Base-by-base conservation (phyloP, 2,113 vertebrate genomes). In the Cryptotis parvus region DNA sequence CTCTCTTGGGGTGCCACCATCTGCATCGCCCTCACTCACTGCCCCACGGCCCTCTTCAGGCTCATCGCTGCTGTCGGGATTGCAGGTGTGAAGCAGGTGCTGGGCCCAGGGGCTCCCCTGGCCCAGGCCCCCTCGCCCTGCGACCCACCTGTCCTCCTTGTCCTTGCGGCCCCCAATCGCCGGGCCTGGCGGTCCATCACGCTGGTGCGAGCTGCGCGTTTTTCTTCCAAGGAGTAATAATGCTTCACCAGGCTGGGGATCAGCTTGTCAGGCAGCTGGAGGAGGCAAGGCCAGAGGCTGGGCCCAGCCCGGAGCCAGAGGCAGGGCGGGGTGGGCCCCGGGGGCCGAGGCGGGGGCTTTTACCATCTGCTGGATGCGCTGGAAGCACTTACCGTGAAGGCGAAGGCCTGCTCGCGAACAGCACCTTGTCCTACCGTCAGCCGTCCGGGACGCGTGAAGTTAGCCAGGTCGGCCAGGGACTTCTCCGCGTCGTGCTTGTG, bases 141-240 rank as follows among this genome's bases (percentile, higher is more conserved):
- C n/a, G 2, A 6, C 95, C 89, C 68, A 98, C 99, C 99, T 98
- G 97, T 99, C 98, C 1, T 98, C 98, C 92, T 98, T 98, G 96
- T 99, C 99, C 76, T 98, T 98, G 81, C 98, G 98, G 98, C 90
- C 98, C 82, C 96, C 87, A 99, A 97, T 86, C 98, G 97, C 77
- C 99, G 98, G n/a, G 99, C 99, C 97, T 99, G 99, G 18, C 99
- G 96, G 95, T 99, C 99, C 99, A 99, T 99, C 90, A 99, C 98
- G 0, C 99, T 99, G 35, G 99, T 99, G 39, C 98, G 98, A n/a
- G 94, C 98, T 98, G 4, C 99, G 97, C 1, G 99, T n/a, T 99
- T 96, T 99, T 99, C 97, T 99, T 99, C 99, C 99, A n/a, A 99
- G 65, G 98, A 98, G 96, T 99, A 99, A 96, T 99, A 99, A 94